A percentile compares a stretch with the other conserved stretches of the same genome.
Evolutionary conservation across 2,888 invertebrate genomes (phyloP).

Genomic region (Xanthorhoe designata): DNA sequence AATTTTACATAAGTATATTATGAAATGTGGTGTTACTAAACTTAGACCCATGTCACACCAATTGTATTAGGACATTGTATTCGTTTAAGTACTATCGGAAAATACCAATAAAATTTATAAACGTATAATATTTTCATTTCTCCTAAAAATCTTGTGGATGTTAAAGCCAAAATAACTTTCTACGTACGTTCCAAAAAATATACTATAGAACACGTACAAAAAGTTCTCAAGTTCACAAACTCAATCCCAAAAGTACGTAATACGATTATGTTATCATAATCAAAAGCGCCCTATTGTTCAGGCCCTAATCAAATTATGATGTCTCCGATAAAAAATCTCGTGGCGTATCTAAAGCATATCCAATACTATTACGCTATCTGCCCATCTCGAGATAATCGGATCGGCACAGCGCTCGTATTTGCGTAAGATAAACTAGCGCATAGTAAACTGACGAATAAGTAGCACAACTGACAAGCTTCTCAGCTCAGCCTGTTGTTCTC

Average conservation of each 20-base stretch:
- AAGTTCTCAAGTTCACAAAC: background rate
- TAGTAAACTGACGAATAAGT: constrained; percentile 3
- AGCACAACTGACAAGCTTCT: too few species aligned
- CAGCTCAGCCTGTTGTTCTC: too few species aligned
- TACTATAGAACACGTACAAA: background rate
- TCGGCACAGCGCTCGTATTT: constrained; percentile 54
- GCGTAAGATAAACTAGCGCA: constrained; percentile 53
- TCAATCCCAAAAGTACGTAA: background rate
- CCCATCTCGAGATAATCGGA: constrained; percentile 51
- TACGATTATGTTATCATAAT: constrained; percentile 8
- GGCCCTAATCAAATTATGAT: constrained; percentile 28
- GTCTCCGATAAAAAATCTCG: constrained; percentile 21
- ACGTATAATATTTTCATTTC: too few species aligned
- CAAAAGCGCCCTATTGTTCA: constrained; percentile 12
- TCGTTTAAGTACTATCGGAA: too few species aligned
- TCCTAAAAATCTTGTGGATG: too few species aligned
- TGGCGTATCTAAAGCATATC: constrained; percentile 33
- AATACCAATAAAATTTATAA: too few species aligned
- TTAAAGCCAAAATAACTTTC: too few species aligned
- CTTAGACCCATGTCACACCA: too few species aligned
- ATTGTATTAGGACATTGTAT: too few species aligned
- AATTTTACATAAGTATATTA: too few species aligned
- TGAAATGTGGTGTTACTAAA: too few species aligned
- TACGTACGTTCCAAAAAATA: too few species aligned
- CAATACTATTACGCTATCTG: constrained; percentile 32